Evolutionary conservation across 2,797 vertebrate species (phyloP).

Genomic region (Microctenopoma steveboyesi): DNA sequence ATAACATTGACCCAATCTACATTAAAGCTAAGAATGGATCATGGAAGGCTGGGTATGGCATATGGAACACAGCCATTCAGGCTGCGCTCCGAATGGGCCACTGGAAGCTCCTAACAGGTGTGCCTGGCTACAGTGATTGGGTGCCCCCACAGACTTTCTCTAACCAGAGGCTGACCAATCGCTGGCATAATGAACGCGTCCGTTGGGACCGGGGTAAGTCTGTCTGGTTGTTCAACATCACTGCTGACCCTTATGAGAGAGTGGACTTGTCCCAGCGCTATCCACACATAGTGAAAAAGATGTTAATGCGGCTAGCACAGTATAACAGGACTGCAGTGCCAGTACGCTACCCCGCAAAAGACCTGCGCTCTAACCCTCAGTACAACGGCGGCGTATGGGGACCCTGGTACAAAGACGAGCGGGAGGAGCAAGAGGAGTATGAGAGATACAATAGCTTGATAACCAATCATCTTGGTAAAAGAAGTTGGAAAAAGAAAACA

Average conservation of each 20-base stretch:
- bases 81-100: slow-evolving; percentile 93
- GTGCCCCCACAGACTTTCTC: slow-evolving; percentile 97
- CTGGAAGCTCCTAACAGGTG: slow-evolving; percentile 96
- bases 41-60: slow-evolving; percentile 92
- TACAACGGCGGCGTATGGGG: slow-evolving; percentile 97
- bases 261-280: slow-evolving; percentile 90
- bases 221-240: slow-evolving; percentile 98
- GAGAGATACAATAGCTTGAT: slow-evolving; percentile 71
- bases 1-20: slow-evolving; percentile 97
- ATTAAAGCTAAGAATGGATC: slow-evolving; percentile 94
- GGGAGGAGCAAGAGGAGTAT: slow-evolving; percentile 81
- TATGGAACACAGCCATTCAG: slow-evolving; percentile 96
- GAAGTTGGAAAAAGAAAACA: slow-evolving; percentile 73
- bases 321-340: slow-evolving; percentile 94
- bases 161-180: slow-evolving; percentile 85
- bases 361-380: slow-evolving; percentile 94
- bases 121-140: slow-evolving; percentile 96
- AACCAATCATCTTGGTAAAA: slow-evolving; percentile 80
- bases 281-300: slow-evolving; percentile 91
- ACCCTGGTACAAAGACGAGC: slow-evolving; percentile 92
- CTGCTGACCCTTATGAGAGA: slow-evolving; percentile 93
- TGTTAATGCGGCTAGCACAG: slow-evolving; percentile 88
- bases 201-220: slow-evolving; percentile 91
- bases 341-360: slow-evolving; percentile 93
- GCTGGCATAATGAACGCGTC: slow-evolving; percentile 91